Evolutionary conservation across 2,797 vertebrate genomes (phyloP).

Genomic region (Hydrocynus forskahlii): DNA sequence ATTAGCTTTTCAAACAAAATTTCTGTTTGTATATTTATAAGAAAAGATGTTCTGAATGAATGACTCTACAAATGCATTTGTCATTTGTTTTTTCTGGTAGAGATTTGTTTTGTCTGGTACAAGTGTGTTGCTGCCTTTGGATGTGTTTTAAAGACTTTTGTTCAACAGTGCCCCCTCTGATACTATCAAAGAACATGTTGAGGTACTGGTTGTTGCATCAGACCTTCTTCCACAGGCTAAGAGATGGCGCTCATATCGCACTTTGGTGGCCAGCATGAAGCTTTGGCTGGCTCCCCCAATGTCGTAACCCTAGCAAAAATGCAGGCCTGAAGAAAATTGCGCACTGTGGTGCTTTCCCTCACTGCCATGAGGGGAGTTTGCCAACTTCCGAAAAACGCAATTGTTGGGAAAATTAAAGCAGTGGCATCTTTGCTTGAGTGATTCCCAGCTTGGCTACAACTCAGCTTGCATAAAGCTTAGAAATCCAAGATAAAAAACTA

Average conservation of each 20-base stretch:
- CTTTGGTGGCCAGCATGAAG: conserved; percentile 40
- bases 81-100: background rate
- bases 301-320: conserved; percentile 44
- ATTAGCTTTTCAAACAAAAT: background rate
- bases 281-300: conserved; percentile 26
- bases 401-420: conserved; percentile 27
- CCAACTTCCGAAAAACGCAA: conserved; percentile 31
- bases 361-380: conserved; percentile 46
- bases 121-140: background rate
- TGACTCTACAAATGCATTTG: too few species aligned
- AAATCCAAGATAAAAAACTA: conserved; percentile 8
- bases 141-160: background rate
- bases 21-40: background rate
- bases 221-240: conserved; percentile 31
- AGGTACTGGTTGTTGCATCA: conserved; percentile 27
- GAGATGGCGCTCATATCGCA: conserved; percentile 22
- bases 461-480: conserved; percentile 6
- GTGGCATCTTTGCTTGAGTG: conserved; percentile 36
- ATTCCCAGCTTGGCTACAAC: conserved; percentile 35
- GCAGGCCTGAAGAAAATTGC: conserved; percentile 27
- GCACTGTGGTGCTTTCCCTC: conserved; percentile 23
- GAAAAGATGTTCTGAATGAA: too few species aligned
- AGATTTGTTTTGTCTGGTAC: background rate
- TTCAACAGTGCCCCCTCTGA: conserved; percentile 19
- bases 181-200: conserved; percentile 1